Conservation (phyloP, 2,113 vertebrate genomes). For the Ctenomys sociabilis region DNA sequence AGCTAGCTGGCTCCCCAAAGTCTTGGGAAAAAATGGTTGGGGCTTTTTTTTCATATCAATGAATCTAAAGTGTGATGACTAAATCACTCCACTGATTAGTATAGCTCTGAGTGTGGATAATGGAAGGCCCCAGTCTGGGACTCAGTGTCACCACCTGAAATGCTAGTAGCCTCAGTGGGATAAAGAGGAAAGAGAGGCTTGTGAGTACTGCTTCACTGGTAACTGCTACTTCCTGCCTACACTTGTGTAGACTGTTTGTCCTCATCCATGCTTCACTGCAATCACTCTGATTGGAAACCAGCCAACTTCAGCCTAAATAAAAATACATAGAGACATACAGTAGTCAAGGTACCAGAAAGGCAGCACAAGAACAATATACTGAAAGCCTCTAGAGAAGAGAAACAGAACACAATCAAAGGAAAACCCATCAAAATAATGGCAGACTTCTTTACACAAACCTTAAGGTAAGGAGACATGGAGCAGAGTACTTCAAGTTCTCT, state of each 20-base stretch:
- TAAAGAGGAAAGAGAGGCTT: not conserved
- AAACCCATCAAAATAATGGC: too few species aligned
- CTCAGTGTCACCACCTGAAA: not conserved
- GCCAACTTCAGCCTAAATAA: too few species aligned
- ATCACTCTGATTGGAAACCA: not conserved
- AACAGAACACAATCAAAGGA: too few species aligned
- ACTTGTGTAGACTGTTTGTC: not conserved
- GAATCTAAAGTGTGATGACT: not conserved
- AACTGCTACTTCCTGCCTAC: not conserved
- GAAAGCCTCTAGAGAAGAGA: too few species aligned
- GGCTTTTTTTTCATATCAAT: not conserved
- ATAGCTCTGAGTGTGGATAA: not conserved
- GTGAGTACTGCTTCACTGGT: not conserved
- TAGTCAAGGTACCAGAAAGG: too few species aligned
- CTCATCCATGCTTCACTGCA: not conserved
- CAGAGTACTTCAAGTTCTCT: too few species aligned
- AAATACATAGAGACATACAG: too few species aligned
- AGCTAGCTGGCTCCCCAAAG: not conserved
- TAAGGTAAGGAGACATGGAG: too few species aligned
- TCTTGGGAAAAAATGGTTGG: not conserved
- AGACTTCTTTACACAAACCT: too few species aligned
- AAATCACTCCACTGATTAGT: not conserved
- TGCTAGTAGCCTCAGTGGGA: not conserved
- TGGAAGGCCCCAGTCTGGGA: not conserved
- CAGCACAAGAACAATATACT: too few species aligned